A percentile compares a stretch with the other conserved stretches of the same genome.
Conservation (phyloP, 2,113 vertebrate genomes). For the Peromyscus leucopus region DNA sequence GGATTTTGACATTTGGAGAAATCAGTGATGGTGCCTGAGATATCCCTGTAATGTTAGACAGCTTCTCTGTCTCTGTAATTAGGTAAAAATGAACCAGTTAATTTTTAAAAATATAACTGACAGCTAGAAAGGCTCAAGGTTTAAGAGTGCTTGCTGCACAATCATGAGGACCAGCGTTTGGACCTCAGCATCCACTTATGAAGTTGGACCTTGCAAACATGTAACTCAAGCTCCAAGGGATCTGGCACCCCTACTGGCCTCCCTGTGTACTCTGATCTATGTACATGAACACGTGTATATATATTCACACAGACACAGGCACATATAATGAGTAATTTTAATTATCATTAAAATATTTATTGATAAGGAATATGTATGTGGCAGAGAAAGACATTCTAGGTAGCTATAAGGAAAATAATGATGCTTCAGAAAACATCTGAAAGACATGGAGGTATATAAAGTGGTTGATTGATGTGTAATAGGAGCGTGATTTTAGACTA, state of each 20-base stretch:
- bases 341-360: not conserved
- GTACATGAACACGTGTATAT: no score
- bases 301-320: not conserved
- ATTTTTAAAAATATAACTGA: not conserved
- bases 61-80: not conserved
- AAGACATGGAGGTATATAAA: not conserved
- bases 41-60: not conserved
- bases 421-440: constrained; percentile 8
- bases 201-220: not conserved
- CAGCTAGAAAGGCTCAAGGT: not conserved
- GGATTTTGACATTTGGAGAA: not conserved
- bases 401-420: not conserved
- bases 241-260: not conserved
- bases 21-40: not conserved
- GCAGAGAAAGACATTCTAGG: not conserved
- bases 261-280: not conserved
- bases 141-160: not conserved
- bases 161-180: not conserved
- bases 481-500: not conserved
- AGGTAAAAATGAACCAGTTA: not conserved
- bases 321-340: not conserved
- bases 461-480: not conserved
- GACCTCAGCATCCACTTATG: no score
- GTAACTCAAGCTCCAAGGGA: no score
- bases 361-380: not conserved